These are phyloP conservation scores for Pyxicephalus adspersus DNA, from an alignment of 2,113 vertebrate genomes.

Conservation along the genomic window DNA sequence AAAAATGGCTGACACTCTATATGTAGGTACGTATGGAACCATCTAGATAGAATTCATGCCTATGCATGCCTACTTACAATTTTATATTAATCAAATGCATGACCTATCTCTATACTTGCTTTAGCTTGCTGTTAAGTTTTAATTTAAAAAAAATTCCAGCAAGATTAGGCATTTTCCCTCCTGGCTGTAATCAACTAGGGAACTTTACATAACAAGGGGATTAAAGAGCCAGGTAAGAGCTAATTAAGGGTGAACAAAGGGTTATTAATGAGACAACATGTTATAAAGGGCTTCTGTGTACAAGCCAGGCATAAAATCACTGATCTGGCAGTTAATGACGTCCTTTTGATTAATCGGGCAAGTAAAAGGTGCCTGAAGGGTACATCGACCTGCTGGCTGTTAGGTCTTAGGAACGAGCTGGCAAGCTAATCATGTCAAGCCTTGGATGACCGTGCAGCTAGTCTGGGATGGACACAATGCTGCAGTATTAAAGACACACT, in stretches of 20 bases:
- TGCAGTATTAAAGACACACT: too few relatives aligned
- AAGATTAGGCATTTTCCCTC: background rate
- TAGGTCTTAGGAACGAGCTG: conserved; percentile 10
- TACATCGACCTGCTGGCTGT: background rate
- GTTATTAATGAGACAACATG: conserved; percentile 12
- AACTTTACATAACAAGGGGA: conserved; percentile 24
- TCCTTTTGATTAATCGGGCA: conserved; percentile 11
- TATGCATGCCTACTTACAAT: too few relatives aligned
- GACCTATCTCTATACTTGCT: background rate
- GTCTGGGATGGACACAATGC: background rate
- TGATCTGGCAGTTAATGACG: conserved; percentile 19
- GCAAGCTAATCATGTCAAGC: background rate
- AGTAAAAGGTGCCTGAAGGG: conserved; percentile 7
- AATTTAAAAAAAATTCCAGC: conserved; percentile 7
- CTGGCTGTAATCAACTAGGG: background rate
- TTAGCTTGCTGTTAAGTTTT: conserved; percentile 2
- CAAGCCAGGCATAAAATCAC: background rate
- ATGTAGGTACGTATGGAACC: too few relatives aligned
- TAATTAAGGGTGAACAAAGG: conserved; percentile 40
- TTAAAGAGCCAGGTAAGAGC: background rate
- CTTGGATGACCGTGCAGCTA: background rate
- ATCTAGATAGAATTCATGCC: too few relatives aligned
- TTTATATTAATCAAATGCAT: too few relatives aligned
- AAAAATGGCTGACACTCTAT: too few relatives aligned
- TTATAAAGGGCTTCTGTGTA: background rate